phyloP scores from a whole-genome alignment of 2,113 vertebrate species.

The Oryzias celebensis region DNA sequence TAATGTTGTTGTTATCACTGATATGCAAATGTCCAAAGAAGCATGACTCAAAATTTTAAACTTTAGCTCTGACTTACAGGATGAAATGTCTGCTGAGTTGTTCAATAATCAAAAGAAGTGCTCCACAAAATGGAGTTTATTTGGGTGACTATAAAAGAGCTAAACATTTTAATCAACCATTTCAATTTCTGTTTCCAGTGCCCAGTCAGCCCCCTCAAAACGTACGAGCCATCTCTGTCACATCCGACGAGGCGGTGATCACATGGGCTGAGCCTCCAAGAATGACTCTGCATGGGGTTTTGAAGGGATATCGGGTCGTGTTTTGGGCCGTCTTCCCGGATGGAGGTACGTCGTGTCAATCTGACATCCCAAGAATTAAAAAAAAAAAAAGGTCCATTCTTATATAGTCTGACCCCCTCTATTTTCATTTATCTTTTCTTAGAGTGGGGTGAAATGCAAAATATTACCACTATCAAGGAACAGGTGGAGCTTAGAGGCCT shows the following conservation, averaged over 20 bases:
- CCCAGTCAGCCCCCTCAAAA: slow-evolving; percentile 98
- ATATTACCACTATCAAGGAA: slow-evolving; percentile 92
- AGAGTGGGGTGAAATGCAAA: slow-evolving; percentile 99
- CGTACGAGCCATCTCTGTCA: slow-evolving; percentile 92
- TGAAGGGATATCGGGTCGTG: slow-evolving; percentile 95
- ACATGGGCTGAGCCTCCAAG: slow-evolving; percentile 94
- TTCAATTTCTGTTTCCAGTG: slow-evolving; percentile 75
- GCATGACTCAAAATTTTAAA: too few species aligned
- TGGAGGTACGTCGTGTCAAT: slow-evolving; percentile 57
- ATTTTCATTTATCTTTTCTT: slow-evolving; percentile 1
- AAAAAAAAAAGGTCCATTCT: not conserved
- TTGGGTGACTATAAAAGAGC: too few species aligned
- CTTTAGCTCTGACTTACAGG: too few species aligned
- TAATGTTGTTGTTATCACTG: too few species aligned
- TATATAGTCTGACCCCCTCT: not conserved
- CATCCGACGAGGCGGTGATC: slow-evolving; percentile 92
- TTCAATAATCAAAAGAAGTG: too few species aligned
- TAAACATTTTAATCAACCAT: slow-evolving; percentile 5
- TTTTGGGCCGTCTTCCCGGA: slow-evolving; percentile 87
- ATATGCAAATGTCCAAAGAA: too few species aligned
- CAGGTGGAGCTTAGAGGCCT: slow-evolving; percentile 91
- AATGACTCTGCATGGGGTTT: slow-evolving; percentile 92
- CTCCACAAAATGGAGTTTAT: too few species aligned
- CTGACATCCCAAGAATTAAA: not conserved
- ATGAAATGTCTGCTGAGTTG: too few species aligned